Base-by-base conservation (phyloP, 64 coral and sea anemone species). In the Pocillopora verrucosa region DNA sequence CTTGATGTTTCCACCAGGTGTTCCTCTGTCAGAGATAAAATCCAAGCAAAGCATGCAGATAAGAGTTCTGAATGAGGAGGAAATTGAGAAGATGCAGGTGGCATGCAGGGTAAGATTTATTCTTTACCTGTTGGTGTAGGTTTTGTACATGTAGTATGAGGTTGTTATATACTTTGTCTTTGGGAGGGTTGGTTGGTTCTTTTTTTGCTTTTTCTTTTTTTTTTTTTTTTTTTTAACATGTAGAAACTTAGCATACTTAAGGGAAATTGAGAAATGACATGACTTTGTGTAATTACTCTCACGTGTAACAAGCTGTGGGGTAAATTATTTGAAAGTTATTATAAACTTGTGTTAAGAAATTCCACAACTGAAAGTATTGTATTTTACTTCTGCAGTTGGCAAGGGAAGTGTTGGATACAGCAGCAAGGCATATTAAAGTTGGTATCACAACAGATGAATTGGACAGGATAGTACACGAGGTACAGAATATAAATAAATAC, bases 381-480 rank as follows among this genome's bases (percentile, higher is more conserved):
- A 16, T 30, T 17, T 60, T 58, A 65, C 13, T 74, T 79, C 41
- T 75, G 37, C 60, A 98, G 96, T 76, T 95, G 30, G 96, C 93
- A 87, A 95, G 96, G 77, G 93, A 95, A 75, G 94, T 94, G n/a
- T 80, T 98, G 58, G 96, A 98, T 83, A 92, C 87, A 41, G 96
- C 93, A 56, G 96, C 96, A 25, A 98, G 92, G 37, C 74, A 88
- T 73, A 65, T 98, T 36, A 93, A 90, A 89, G 91, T 98, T 93
- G 96, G 96, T 11, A 75, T 93, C 38, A 98, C 96, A 57, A 80
- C 93, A 12, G 96, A 98, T 76, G 96, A 98, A 86, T 92, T 98
- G 77, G 96, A 98, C 59, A 98, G 91, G 77, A 91, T 98, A 61
- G 96, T 98, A 80, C 96, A 98, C 72, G 96, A 98, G 96, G 96